Percentiles rank a stretch among this genome's conserved stretches.
phyloP scores from a whole-genome alignment of 2,113 vertebrate genomes.

The Alouatta palliata region DNA sequence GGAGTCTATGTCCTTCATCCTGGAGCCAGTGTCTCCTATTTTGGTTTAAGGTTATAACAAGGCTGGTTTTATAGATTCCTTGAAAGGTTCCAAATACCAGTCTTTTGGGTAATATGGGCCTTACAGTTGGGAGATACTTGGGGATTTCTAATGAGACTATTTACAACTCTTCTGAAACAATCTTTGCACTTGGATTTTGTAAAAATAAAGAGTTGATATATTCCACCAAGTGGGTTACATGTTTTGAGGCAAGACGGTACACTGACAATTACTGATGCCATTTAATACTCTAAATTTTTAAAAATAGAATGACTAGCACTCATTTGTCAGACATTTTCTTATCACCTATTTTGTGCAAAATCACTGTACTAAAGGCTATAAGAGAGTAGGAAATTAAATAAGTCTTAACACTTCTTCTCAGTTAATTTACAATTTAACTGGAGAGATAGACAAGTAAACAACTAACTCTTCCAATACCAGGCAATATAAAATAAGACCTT shows the following conservation, averaged over 20 bases:
- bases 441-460: background rate
- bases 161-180: background rate
- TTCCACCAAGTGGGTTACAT: background rate
- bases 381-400: background rate
- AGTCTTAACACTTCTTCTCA: background rate
- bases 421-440: conserved; percentile 27
- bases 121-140: background rate
- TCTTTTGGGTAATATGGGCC: background rate
- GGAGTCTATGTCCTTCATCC: background rate
- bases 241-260: background rate
- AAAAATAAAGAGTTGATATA: background rate
- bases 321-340: conserved; percentile 19
- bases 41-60: background rate
- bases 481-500: background rate
- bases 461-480: conserved; percentile 9
- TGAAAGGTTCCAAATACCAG: background rate
- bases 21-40: background rate
- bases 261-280: background rate
- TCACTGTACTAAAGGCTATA: background rate
- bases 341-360: conserved; percentile 8
- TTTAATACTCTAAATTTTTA: background rate
- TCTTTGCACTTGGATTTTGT: background rate
- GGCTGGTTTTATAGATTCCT: background rate
- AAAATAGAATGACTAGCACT: background rate
- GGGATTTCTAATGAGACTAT: background rate